Evolutionary conservation across 1,140 invertebrate species (phyloP).

Genomic region (Uloborus diversus): DNA sequence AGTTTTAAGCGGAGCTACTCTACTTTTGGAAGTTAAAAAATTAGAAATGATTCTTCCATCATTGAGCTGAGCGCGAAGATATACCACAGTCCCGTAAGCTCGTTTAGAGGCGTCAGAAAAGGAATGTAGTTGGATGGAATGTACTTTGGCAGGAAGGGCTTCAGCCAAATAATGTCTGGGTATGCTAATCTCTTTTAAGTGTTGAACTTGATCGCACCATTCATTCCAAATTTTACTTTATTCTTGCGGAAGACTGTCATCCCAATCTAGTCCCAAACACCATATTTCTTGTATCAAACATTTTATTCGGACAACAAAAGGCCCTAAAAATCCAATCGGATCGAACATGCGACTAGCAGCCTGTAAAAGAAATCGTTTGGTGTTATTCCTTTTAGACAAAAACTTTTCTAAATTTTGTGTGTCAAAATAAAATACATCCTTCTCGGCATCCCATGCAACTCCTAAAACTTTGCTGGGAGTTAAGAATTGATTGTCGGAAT

Average conservation of each 20-base stretch:
- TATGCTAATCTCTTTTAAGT: not conserved
- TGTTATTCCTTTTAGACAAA: not conserved
- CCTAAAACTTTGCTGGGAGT: slow-evolving; percentile 19
- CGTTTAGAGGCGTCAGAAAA: slow-evolving; percentile 8
- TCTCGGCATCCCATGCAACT: not conserved
- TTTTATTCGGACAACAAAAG: not conserved
- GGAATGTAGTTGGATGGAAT: not conserved
- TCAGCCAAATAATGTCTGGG: not conserved
- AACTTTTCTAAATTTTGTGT: not conserved
- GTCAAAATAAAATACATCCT: not conserved
- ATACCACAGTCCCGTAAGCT: not conserved
- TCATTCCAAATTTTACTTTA: slow-evolving; percentile 1
- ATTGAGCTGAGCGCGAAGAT: not conserved
- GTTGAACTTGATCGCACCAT: not conserved
- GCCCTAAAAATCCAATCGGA: not conserved
- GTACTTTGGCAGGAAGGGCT: not conserved
- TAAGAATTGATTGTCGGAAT: not conserved
- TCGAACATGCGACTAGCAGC: not conserved
- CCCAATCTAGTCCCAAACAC: slow-evolving; percentile 14
- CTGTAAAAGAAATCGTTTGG: not conserved
- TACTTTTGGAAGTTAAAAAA: slow-evolving; percentile 3
- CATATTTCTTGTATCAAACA: slow-evolving; percentile 49
- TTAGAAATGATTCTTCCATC: not conserved
- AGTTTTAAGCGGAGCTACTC: not conserved
- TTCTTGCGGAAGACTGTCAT: not conserved